phyloP scores from a whole-genome alignment of 2,888 invertebrate species.

The Microplitis manilae region DNA sequence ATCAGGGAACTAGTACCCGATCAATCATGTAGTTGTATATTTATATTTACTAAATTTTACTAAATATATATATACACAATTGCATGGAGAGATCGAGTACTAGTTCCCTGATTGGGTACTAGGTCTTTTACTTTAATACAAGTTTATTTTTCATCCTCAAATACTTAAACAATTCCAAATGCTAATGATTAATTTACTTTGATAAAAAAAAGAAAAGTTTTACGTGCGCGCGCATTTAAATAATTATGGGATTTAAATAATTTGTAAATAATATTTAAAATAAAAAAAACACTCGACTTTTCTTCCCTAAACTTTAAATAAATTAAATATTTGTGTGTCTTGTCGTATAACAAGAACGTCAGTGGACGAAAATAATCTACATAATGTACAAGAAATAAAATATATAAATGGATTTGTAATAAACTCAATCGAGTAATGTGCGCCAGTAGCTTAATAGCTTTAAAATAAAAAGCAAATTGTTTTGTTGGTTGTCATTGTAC shows the following conservation, averaged over 20 bases:
- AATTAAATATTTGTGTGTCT: constrained; percentile 1
- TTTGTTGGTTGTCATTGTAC: constrained; percentile 48
- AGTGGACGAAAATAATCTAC: constrained; percentile 19
- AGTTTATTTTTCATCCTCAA: background rate
- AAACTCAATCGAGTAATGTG: constrained; percentile 25
- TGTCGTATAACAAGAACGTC: background rate
- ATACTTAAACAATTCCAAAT: constrained; percentile 19
- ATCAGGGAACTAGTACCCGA: too few relatives aligned
- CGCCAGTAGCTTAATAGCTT: constrained; percentile 27
- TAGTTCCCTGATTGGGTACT: too few relatives aligned
- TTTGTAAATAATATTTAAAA: constrained; percentile 17
- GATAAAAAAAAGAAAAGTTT: background rate
- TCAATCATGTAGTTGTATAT: too few relatives aligned
- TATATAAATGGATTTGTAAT: constrained; percentile 14
- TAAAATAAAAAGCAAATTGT: constrained; percentile 42
- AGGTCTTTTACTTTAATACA: too few relatives aligned
- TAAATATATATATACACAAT: too few relatives aligned
- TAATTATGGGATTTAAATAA: constrained; percentile 11
- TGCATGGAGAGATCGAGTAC: too few relatives aligned
- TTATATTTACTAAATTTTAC: too few relatives aligned
- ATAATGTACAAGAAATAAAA: constrained; percentile 19
- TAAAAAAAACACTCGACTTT: constrained; percentile 1
- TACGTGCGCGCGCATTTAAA: constrained; percentile 13
- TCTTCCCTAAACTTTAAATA: constrained; percentile 5
- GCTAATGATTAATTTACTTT: background rate